phyloP scores from a whole-genome alignment of 2,113 vertebrate species.

The Carettochelys insculpta region DNA sequence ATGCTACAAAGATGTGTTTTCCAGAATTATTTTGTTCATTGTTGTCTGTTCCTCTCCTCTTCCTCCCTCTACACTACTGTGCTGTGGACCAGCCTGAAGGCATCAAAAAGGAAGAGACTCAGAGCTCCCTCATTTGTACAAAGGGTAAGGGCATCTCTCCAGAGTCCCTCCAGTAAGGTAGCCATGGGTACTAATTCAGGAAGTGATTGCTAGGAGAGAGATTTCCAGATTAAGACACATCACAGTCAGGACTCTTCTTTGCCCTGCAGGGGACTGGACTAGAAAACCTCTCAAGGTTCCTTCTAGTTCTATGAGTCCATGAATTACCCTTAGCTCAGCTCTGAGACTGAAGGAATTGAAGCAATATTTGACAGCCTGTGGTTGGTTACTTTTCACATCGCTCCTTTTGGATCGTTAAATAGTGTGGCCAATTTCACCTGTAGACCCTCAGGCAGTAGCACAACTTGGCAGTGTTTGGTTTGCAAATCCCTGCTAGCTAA shows the following conservation, averaged over 20 bases:
- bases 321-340: neutral
- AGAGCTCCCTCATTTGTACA: slow-evolving; percentile 70
- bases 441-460: neutral
- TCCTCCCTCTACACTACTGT: neutral
- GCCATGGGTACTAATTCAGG: neutral
- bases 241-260: neutral
- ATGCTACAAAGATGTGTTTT: neutral
- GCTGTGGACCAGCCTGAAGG: slow-evolving; percentile 71
- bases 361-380: too few relatives aligned
- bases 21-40: neutral
- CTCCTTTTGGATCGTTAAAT: neutral
- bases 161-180: neutral
- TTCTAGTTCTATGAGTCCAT: too few relatives aligned
- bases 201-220: neutral
- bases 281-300: too few relatives aligned
- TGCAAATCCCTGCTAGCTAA: neutral
- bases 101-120: slow-evolving; percentile 71
- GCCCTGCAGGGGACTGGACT: neutral
- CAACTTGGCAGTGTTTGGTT: too few relatives aligned
- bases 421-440: neutral
- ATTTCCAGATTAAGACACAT: neutral
- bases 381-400: neutral
- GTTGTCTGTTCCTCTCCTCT: neutral
- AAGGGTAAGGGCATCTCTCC: slow-evolving; percentile 66
- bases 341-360: neutral